Evolutionary conservation across 2,113 vertebrate species (phyloP).

Genomic region (Cathartes aura): DNA sequence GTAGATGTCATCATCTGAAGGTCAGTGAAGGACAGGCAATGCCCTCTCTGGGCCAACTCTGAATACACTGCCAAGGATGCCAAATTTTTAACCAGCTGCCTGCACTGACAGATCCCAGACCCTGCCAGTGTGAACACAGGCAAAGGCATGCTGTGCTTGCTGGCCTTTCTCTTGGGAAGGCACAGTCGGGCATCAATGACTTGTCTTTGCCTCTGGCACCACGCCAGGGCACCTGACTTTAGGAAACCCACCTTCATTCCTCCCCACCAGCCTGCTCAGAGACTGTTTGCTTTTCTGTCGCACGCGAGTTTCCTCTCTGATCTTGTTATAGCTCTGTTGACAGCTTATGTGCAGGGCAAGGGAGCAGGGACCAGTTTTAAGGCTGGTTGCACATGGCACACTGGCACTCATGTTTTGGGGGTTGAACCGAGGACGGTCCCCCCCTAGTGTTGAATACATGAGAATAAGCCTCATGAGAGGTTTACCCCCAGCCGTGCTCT

Average conservation of each 20-base stretch:
- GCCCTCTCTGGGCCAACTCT: not conserved
- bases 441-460: not conserved
- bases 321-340: not conserved
- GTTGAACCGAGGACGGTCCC: not conserved
- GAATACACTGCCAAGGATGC: not conserved
- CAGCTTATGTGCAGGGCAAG: not conserved
- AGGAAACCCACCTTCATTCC: not conserved
- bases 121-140: not conserved
- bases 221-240: not conserved
- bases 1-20: not conserved
- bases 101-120: not conserved
- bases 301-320: not conserved
- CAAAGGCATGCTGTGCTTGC: not conserved
- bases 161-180: not conserved
- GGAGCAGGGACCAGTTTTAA: not conserved
- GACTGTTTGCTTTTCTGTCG: not conserved
- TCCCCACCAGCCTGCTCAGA: not conserved
- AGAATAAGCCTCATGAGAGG: not conserved
- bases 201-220: not conserved
- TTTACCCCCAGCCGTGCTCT: not conserved
- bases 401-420: not conserved
- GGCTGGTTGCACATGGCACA: not conserved
- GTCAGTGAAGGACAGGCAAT: not conserved
- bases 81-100: not conserved
- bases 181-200: not conserved